phyloP scores from a whole-genome alignment of 53 echinoderm and acorn worm species.

The Pentamera pediparva region DNA sequence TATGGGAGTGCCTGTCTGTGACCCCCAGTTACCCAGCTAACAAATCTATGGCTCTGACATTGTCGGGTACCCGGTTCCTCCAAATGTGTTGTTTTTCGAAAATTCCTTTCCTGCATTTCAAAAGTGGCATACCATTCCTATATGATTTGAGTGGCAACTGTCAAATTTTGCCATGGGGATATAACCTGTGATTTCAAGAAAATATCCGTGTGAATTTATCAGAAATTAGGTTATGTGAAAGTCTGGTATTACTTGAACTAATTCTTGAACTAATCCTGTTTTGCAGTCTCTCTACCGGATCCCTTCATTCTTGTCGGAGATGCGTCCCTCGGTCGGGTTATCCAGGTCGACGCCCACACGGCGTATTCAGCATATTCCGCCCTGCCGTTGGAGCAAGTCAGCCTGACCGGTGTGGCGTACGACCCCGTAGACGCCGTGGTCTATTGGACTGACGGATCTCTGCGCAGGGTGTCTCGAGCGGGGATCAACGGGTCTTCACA shows the following conservation, averaged over 20 bases:
- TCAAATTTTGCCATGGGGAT: not conserved
- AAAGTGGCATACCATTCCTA: too few species aligned
- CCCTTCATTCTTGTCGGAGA: conserved; percentile 67
- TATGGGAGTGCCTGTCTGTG: too few species aligned
- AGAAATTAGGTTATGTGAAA: not conserved
- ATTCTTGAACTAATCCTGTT: not conserved
- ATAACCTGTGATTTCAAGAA: too few species aligned
- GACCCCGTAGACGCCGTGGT: conserved; percentile 59
- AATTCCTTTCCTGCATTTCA: too few species aligned
- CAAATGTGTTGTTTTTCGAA: too few species aligned
- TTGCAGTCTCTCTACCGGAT: conserved; percentile 39
- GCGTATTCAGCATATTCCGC: conserved; percentile 39
- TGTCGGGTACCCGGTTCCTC: too few species aligned
- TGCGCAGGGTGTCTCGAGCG: conserved; percentile 46
- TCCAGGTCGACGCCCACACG: conserved; percentile 36
- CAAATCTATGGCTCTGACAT: too few species aligned
- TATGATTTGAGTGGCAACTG: not conserved
- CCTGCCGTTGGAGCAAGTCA: conserved; percentile 48
- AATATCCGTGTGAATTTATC: too few species aligned
- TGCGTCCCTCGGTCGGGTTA: conserved; percentile 52
- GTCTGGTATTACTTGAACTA: not conserved
- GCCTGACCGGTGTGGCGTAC: conserved; percentile 63
- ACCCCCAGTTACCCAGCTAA: too few species aligned
- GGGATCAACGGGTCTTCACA: conserved; percentile 49
- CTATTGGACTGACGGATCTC: conserved; percentile 73